Percentiles rank a stretch among this genome's conserved stretches.
phyloP scores from a whole-genome alignment of 2,113 vertebrate species.

The Rhineura floridana region DNA sequence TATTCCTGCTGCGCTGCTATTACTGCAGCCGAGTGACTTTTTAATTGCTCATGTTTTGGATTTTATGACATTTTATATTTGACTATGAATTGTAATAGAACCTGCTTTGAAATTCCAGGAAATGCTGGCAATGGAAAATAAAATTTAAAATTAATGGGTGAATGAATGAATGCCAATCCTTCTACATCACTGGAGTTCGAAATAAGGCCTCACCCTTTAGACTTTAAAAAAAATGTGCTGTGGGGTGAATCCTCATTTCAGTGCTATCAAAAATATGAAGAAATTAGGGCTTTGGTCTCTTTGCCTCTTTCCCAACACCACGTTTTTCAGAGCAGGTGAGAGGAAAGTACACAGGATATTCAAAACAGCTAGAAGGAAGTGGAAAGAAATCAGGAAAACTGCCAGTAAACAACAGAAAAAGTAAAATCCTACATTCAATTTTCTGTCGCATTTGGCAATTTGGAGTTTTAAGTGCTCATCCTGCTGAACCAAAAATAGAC shows the following conservation, averaged over 20 bases:
- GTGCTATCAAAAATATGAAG: background rate
- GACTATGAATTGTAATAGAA: background rate
- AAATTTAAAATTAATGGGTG: background rate
- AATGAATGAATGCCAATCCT: background rate
- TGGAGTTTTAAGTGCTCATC: slow-evolving; percentile 10
- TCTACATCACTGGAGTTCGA: background rate
- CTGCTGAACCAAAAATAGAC: background rate
- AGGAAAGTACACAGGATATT: rapidly evolving
- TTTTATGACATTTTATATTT: background rate
- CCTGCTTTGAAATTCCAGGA: background rate
- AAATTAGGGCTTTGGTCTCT: background rate
- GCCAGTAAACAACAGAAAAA: background rate
- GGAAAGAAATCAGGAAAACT: background rate
- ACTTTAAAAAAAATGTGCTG: background rate
- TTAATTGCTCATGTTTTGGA: background rate
- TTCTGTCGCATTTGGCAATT: background rate
- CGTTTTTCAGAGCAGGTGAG: background rate
- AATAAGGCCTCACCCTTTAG: background rate
- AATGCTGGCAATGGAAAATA: background rate
- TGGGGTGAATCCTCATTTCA: background rate
- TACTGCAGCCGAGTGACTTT: background rate
- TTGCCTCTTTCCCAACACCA: background rate
- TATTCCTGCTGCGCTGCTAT: background rate
- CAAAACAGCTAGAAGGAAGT: background rate
- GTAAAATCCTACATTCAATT: background rate